A percentile compares a stretch with the other conserved stretches of the same genome.
Evolutionary conservation across 2,113 vertebrate genomes (phyloP).

Genomic region (Typhlomys cinereus): DNA sequence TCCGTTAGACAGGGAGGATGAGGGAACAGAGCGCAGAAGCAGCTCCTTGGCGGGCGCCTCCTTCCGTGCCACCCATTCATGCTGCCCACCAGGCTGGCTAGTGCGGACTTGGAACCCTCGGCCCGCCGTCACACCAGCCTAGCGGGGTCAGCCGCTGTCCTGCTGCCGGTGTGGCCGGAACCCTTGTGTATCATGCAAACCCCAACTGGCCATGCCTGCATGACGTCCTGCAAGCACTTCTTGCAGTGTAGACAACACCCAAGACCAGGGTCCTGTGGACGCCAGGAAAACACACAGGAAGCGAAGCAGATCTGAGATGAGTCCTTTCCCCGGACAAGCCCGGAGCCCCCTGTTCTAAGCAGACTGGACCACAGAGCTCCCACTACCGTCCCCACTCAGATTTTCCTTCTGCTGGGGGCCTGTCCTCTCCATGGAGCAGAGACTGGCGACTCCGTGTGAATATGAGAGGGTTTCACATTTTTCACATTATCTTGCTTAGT

Average conservation of each 20-base stretch:
- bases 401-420: background rate
- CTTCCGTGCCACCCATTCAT: background rate
- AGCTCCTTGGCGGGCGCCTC: background rate
- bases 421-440: background rate
- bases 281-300: background rate
- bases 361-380: background rate
- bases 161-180: background rate
- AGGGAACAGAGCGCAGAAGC: background rate
- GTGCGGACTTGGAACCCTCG: background rate
- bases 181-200: background rate
- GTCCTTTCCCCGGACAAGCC: background rate
- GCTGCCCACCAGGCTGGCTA: background rate
- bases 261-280: background rate
- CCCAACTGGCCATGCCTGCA: background rate
- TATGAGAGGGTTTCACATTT: background rate
- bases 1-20: background rate
- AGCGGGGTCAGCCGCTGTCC: background rate
- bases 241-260: background rate
- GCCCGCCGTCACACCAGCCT: background rate
- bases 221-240: background rate
- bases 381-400: background rate
- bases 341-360: background rate
- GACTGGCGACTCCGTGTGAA: background rate
- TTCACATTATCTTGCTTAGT: background rate
- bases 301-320: background rate